Percentiles rank a stretch among this genome's conserved stretches.
Evolutionary conservation across 2,113 vertebrate species (phyloP).

Genomic region (Haplotaxodon microlepis): DNA sequence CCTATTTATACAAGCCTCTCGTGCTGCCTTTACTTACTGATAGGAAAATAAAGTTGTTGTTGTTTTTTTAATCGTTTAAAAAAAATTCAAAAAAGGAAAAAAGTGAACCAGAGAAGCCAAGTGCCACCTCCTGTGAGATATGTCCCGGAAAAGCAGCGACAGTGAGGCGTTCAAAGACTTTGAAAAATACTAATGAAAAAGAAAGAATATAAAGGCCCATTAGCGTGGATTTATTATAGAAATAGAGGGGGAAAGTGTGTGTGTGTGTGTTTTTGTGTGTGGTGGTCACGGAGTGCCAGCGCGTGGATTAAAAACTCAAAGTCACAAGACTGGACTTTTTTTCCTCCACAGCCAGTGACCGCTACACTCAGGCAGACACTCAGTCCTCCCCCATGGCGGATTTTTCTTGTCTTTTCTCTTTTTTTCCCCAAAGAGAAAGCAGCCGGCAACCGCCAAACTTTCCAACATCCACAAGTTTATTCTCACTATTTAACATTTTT

Average conservation of each 20-base stretch:
- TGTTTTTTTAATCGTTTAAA: not conserved
- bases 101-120: not conserved
- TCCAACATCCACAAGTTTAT: constrained; percentile 48
- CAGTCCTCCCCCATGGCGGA: constrained; percentile 3
- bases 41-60: not conserved
- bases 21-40: not conserved
- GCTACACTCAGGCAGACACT: not conserved
- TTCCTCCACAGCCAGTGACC: not conserved
- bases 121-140: not conserved
- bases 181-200: not conserved
- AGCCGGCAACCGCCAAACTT: constrained; percentile 51
- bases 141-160: not conserved
- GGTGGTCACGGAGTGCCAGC: not conserved
- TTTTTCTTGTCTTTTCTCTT: not conserved
- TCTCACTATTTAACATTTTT: not conserved
- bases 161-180: not conserved
- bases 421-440: not conserved
- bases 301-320: not conserved
- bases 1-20: not conserved
- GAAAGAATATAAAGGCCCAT: not conserved
- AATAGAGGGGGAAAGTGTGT: not conserved
- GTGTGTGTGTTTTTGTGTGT: not conserved
- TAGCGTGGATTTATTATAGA: not conserved
- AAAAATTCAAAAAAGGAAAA: not conserved
- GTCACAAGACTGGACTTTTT: not conserved